Evolutionary conservation across 2,888 invertebrate species (phyloP).

Genomic region (Andrena bicolor): DNA sequence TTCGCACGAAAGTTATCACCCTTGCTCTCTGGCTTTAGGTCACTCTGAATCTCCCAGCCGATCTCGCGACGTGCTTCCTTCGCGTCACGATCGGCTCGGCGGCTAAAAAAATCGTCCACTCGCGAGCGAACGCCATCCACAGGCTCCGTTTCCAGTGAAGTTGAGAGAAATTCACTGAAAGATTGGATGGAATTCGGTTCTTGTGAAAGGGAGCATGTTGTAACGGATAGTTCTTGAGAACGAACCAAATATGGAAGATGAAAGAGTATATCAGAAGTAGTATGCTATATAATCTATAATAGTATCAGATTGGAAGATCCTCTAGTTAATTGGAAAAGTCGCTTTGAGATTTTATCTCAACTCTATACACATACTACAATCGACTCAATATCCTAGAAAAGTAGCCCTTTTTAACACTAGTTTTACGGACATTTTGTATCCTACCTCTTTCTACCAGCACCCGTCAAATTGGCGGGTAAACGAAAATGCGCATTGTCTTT

Average conservation of each 20-base stretch:
- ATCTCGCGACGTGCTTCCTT: slow-evolving; percentile 39
- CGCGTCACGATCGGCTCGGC: not conserved
- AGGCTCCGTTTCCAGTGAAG: not conserved
- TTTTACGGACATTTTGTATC: too few species aligned
- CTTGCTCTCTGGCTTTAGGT: slow-evolving; percentile 52
- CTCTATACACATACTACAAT: too few species aligned
- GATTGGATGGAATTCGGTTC: not conserved
- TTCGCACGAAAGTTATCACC: slow-evolving; percentile 67
- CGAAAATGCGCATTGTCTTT: too few species aligned
- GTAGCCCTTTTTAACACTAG: too few species aligned
- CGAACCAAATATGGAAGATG: not conserved
- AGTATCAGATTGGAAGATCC: too few species aligned
- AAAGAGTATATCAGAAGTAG: too few species aligned
- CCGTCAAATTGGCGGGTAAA: too few species aligned
- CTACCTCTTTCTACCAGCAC: too few species aligned
- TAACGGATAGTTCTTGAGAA: not conserved
- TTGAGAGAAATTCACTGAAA: not conserved
- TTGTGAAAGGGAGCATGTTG: not conserved
- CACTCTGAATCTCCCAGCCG: slow-evolving; percentile 37
- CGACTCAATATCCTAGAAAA: too few species aligned
- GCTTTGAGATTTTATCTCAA: too few species aligned
- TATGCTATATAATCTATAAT: too few species aligned
- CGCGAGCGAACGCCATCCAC: not conserved
- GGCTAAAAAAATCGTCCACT: not conserved
- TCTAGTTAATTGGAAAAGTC: too few species aligned